Conservation (phyloP, 2,113 vertebrate species). For the Chaetodon trifascialis region DNA sequence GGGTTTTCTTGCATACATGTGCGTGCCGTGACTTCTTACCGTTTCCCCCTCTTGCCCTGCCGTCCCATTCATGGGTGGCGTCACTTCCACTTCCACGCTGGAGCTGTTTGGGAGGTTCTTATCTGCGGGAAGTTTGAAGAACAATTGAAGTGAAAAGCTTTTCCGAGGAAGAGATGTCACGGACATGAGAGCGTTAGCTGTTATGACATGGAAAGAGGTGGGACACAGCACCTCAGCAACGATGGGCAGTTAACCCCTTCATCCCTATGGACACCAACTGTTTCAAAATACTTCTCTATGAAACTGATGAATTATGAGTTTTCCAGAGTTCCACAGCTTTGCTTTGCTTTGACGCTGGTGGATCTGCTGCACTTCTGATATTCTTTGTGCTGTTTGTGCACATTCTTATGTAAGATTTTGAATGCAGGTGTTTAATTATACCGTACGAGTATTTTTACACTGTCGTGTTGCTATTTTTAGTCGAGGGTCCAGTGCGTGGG, state of each 20-base stretch:
- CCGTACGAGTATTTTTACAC: background rate
- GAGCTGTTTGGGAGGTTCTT: constrained; percentile 93
- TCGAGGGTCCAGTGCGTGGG: too few relatives aligned
- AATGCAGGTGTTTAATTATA: background rate
- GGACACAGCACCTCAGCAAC: background rate
- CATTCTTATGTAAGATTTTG: background rate
- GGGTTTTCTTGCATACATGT: constrained; percentile 42
- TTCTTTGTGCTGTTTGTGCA: background rate
- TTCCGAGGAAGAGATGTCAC: background rate
- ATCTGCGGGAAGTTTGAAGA: constrained; percentile 79
- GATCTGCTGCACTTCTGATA: background rate
- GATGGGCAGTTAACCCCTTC: background rate
- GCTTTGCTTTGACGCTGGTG: too few relatives aligned
- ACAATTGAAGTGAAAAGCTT: background rate
- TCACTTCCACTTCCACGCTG: constrained; percentile 94
- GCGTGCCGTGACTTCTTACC: constrained; percentile 82
- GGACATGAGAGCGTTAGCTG: background rate
- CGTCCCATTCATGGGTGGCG: constrained; percentile 91
- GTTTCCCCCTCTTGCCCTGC: constrained; percentile 91
- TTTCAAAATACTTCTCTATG: background rate
- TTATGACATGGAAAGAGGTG: background rate
- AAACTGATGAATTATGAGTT: too few relatives aligned
- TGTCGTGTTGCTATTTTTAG: too few relatives aligned
- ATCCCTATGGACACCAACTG: background rate
- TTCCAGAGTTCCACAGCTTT: too few relatives aligned